Conservation (phyloP, 2,113 vertebrate genomes). For the Oryzias curvinotus region DNA sequence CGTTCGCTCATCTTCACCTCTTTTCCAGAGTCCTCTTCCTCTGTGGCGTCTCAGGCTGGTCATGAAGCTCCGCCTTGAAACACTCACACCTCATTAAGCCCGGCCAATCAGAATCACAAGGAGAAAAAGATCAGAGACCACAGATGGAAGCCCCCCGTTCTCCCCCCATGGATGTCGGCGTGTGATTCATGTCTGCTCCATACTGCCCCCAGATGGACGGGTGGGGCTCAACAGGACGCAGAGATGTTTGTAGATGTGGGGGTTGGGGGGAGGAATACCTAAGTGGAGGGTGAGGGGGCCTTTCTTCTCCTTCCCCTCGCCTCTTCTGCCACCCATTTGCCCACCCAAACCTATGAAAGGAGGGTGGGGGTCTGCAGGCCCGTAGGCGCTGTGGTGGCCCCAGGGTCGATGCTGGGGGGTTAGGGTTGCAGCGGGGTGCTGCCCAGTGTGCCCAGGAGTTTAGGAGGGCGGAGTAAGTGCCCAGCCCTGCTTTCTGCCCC, state of each 20-base stretch:
- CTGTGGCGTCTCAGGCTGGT: constrained; percentile 10
- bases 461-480: constrained; percentile 64
- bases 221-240: constrained; percentile 39
- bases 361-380: constrained; percentile 63
- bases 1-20: too few relatives aligned
- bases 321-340: constrained; percentile 53
- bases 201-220: constrained; percentile 34
- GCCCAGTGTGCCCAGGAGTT: constrained; percentile 66
- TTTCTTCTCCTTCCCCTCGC: constrained; percentile 40
- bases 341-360: constrained; percentile 62
- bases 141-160: constrained; percentile 10
- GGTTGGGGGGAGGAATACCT: constrained; percentile 62
- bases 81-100: constrained; percentile 10
- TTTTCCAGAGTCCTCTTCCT: not conserved
- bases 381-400: constrained; percentile 70
- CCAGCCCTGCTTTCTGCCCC: constrained; percentile 50
- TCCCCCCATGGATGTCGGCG: constrained; percentile 4
- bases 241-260: constrained; percentile 61
- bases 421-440: constrained; percentile 68
- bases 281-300: constrained; percentile 54
- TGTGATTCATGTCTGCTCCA: constrained; percentile 34
- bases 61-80: constrained; percentile 16
- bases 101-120: constrained; percentile 33
- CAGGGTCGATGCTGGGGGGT: constrained; percentile 62
- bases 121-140: constrained; percentile 30